These are phyloP conservation scores for Philaenus spumarius DNA, from an alignment of 1,140 invertebrate genomes.

Conservation along the genomic window DNA sequence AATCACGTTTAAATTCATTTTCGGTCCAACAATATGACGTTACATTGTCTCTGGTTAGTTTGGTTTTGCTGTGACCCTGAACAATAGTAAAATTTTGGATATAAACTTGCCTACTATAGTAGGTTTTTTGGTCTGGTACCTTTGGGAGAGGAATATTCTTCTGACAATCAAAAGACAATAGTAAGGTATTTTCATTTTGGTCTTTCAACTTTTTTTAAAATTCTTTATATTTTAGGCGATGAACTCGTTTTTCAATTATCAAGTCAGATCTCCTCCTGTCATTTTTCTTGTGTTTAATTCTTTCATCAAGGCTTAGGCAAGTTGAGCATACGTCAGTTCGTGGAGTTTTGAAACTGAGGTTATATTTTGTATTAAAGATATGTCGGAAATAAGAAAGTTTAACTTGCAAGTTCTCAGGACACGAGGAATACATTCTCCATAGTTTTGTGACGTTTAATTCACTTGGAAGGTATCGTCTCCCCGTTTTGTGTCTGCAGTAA, in stretches of 20 bases:
- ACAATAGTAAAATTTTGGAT: conserved; percentile 36
- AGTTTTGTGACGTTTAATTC: conserved; percentile 9
- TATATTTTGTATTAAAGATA: conserved; percentile 24
- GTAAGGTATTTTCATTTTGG: conserved; percentile 24
- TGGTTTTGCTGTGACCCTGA: conserved; percentile 24
- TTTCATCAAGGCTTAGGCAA: conserved; percentile 7
- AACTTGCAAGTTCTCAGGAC: conserved; percentile 3
- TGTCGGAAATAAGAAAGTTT: conserved; percentile 24
- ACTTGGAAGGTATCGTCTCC: too few species aligned
- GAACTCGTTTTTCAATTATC: conserved; percentile 25
- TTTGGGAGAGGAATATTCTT: conserved; percentile 35
- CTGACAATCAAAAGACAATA: conserved; percentile 38
- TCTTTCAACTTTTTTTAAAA: conserved; percentile 34
- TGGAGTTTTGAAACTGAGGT: conserved; percentile 23
- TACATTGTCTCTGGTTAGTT: conserved; percentile 26
- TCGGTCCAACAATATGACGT: conserved; percentile 34
- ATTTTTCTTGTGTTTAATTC: conserved; percentile 22
- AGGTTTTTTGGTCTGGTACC: conserved; percentile 34
- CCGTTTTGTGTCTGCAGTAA: too few species aligned
- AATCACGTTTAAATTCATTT: conserved; percentile 27
- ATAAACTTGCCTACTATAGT: conserved; percentile 34
- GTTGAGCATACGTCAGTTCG: conserved; percentile 14
- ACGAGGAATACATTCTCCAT: background rate
- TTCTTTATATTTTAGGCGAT: conserved; percentile 31
- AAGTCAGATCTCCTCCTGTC: conserved; percentile 19